These are phyloP conservation scores for Enteromius trimaculatus DNA, from an alignment of 2,797 vertebrate genomes.

Conservation along the genomic window DNA sequence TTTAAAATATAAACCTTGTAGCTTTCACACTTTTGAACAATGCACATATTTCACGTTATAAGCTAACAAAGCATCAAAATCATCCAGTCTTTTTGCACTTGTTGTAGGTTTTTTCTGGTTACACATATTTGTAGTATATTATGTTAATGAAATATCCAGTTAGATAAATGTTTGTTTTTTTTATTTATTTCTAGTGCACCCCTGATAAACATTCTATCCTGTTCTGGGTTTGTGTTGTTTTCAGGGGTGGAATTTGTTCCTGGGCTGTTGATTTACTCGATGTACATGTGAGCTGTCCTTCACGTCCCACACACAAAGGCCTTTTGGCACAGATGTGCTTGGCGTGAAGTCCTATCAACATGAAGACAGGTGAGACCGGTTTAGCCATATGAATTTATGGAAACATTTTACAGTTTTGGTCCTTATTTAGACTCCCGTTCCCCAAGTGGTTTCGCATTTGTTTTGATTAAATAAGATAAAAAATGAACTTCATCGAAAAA, in stretches of 20 bases:
- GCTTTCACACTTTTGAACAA: too few relatives aligned
- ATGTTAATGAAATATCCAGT: not conserved
- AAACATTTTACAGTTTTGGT: not conserved
- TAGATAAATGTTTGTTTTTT: too few relatives aligned
- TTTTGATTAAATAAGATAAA: not conserved
- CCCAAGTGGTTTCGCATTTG: not conserved
- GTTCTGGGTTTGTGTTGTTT: not conserved
- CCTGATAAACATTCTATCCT: not conserved
- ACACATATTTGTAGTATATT: not conserved
- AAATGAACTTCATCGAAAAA: not conserved
- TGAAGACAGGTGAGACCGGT: not conserved
- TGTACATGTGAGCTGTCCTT: not conserved
- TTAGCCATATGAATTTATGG: not conserved
- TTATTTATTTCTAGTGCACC: not conserved
- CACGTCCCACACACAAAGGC: not conserved
- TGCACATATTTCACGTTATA: not conserved
- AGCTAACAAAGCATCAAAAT: not conserved
- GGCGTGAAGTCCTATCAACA: not conserved
- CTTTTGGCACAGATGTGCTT: not conserved
- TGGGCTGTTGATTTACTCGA: slow-evolving; percentile 10
- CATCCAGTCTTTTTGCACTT: too few relatives aligned
- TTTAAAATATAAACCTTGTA: too few relatives aligned
- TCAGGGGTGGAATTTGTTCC: not conserved
- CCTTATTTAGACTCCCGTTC: slow-evolving; percentile 2
- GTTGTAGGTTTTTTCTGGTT: not conserved